phyloP scores from a whole-genome alignment of 2,797 vertebrate genomes.

The Myotis pilosus region DNA sequence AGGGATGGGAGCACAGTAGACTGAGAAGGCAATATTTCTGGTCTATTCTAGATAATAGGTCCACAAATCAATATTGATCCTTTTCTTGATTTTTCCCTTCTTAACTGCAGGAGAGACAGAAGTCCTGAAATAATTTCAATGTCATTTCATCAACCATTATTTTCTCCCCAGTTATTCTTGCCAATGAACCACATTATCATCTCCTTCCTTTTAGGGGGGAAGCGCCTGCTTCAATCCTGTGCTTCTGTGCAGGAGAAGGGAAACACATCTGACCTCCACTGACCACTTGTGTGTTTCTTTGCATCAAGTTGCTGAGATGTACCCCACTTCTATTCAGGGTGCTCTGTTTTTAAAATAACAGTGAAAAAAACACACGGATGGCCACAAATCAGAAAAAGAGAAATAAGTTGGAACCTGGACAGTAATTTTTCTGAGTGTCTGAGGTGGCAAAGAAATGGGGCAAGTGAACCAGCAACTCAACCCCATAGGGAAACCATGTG shows the following conservation, averaged over 20 bases:
- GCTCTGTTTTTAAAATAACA: background rate
- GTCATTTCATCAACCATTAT: conserved; percentile 10
- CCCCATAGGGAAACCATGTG: background rate
- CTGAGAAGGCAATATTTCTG: background rate
- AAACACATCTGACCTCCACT: background rate
- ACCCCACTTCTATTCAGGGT: background rate
- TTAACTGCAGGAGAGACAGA: conserved; percentile 12
- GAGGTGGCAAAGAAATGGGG: background rate
- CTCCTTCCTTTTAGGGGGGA: background rate
- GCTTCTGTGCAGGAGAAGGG: background rate
- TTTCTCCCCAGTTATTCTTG: conserved; percentile 8
- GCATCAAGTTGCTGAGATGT: background rate
- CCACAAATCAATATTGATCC: background rate
- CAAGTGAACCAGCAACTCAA: background rate
- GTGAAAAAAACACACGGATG: background rate
- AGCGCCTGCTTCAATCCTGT: background rate
- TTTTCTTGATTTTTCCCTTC: background rate
- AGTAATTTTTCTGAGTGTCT: background rate
- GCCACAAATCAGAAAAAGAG: background rate
- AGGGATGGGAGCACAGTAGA: background rate
- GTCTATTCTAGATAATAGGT: background rate
- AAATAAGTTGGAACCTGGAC: background rate
- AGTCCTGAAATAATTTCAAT: conserved; percentile 17
- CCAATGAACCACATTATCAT: background rate
- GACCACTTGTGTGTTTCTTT: background rate